Base-by-base conservation (phyloP, 2,113 vertebrate species). In the Herpetotheres cachinnans region DNA sequence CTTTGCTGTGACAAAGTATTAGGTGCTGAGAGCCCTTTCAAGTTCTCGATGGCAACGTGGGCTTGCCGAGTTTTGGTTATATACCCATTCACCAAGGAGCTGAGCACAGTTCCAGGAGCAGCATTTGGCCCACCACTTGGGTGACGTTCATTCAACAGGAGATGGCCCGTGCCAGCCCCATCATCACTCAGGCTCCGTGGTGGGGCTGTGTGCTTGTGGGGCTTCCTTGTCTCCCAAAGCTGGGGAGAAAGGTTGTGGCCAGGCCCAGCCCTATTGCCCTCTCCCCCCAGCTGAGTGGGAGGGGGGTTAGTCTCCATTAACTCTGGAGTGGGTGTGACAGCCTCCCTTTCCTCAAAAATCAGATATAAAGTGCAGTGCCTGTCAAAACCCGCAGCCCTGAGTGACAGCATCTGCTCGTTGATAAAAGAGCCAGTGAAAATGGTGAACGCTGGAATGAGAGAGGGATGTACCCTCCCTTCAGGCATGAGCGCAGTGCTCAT, bases 401-500 rank as follows among this genome's bases (percentile, higher is more conserved):
- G 40, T 2, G 13, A 13, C 2, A 4, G 32, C n/a, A 5, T 49
- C 73, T 26, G n/a, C 84, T 77, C 2, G 3, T 17, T 32, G 30
- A 11, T 32, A 16, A 59, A 36, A 21, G n/a, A 44, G 58, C 18
- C 19, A 2, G 25, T 13, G 86, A n/a, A 25, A 50, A 11, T 32
- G 67, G 24, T 3, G 29, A 18, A 4, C 3, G 16, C 47, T 25
- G 56, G 5, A 14, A 3, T 4, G 30, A 25, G 69, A 22, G 54
- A 5, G 55, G 71, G 46, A 32, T 25, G 54, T 27, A 47, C 61
- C 15, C 44, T 59, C 87, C 46, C 18, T 2, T 14, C 38, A 17
- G 20, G 5, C 25, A 1, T 2, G 44, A 36, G 50, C 30, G n/a
- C 2, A 5, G 34, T 15, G n/a, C 7, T n/a, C 26, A 2, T 4